A percentile compares a stretch with the other conserved stretches of the same genome.
Evolutionary conservation across 2,888 invertebrate species (phyloP).

Genomic region (Quadroppia sp.): DNA sequence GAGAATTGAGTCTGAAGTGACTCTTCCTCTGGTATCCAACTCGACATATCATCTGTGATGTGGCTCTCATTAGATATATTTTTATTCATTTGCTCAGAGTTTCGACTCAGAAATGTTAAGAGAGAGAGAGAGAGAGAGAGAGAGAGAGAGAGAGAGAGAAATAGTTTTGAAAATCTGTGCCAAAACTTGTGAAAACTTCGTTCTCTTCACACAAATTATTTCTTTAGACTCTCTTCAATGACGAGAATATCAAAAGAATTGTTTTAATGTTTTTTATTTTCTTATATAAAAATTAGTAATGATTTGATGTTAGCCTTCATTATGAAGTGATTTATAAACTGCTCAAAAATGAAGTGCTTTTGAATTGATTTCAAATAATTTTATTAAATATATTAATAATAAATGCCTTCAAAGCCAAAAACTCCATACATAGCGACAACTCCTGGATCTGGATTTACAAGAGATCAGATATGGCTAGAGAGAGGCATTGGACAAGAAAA

Average conservation of each 20-base stretch:
- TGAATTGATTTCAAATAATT: neutral
- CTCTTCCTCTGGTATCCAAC: neutral
- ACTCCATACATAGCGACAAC: neutral
- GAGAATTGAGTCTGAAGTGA: conserved; percentile 16
- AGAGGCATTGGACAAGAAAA: conserved; percentile 34
- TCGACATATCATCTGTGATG: neutral
- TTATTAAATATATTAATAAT: neutral
- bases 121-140: conserved; percentile 15
- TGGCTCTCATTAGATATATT: conserved; percentile 34
- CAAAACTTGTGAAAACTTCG: neutral
- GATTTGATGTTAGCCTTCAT: neutral
- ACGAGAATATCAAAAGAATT: neutral
- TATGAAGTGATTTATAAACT: neutral
- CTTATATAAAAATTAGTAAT: neutral
- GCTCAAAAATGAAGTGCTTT: neutral
- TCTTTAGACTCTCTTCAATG: neutral
- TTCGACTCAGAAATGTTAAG: conserved; percentile 10
- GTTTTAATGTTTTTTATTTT: neutral
- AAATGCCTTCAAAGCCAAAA: conserved; percentile 5
- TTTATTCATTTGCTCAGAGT: conserved; percentile 18
- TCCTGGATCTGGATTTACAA: neutral
- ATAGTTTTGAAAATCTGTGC: conserved; percentile 14
- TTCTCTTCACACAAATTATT: neutral
- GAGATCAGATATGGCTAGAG: conserved; percentile 38
- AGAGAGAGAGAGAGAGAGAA: neutral